phyloP scores from a whole-genome alignment of 1,140 invertebrate genomes.

The Diachasmimorpha longicaudata region DNA sequence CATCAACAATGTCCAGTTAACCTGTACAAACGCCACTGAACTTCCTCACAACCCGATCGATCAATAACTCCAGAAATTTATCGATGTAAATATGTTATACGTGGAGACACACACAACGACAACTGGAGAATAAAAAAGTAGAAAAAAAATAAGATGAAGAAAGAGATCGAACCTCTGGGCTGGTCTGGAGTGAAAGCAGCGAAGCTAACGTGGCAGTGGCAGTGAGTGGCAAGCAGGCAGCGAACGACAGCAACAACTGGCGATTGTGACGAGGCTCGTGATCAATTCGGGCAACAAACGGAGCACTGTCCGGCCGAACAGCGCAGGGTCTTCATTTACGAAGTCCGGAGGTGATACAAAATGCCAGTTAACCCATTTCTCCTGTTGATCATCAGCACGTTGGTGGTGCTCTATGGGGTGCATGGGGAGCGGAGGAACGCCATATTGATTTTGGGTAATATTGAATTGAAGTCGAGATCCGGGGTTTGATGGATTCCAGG shows the following conservation, averaged over 20 bases:
- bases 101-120: background rate
- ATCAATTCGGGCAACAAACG: background rate
- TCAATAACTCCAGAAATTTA: background rate
- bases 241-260: background rate
- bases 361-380: background rate
- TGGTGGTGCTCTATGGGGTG: background rate
- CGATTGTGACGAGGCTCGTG: background rate
- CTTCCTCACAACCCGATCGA: background rate
- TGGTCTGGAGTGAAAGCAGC: background rate
- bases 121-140: background rate
- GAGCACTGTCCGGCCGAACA: background rate
- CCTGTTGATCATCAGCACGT: background rate
- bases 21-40: background rate
- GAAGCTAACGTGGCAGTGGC: background rate
- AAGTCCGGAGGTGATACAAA: background rate
- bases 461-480: background rate
- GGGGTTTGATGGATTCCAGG: background rate
- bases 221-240: background rate
- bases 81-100: background rate
- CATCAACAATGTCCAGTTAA: background rate
- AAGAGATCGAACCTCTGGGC: background rate
- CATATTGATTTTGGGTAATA: slow-evolving; percentile 20
- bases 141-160: background rate
- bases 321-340: background rate
- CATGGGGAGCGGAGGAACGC: background rate